A percentile compares a stretch with the other conserved stretches of the same genome.
Evolutionary conservation across 2,113 vertebrate genomes (phyloP).

Genomic region (Silurus asotus): DNA sequence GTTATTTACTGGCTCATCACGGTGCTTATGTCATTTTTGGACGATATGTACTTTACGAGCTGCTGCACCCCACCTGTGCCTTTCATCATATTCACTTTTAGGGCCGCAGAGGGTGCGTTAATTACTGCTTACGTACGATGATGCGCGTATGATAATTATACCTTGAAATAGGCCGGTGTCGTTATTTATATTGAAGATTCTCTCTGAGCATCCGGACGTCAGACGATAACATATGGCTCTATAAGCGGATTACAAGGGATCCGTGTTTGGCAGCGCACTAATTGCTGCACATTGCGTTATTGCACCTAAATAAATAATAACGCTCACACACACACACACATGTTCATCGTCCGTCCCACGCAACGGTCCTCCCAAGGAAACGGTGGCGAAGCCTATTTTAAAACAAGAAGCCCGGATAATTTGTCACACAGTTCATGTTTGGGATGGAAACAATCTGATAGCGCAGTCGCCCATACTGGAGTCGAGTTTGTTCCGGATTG

Average conservation of each 20-base stretch:
- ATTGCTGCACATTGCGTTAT: slow-evolving; percentile 4
- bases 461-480: not conserved
- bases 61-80: slow-evolving; percentile 1
- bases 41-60: not conserved
- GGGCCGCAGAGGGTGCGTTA: slow-evolving; percentile 6
- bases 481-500: slow-evolving; percentile 39
- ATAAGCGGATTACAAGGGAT: not conserved
- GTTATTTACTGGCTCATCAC: slow-evolving; percentile 14
- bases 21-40: slow-evolving; percentile 15
- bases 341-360: not conserved
- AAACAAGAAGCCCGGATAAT: not conserved
- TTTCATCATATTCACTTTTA: slow-evolving; percentile 1
- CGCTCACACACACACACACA: not conserved
- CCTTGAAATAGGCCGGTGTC: not conserved
- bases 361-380: not conserved
- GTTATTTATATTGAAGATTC: not conserved
- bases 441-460: slow-evolving; percentile 33
- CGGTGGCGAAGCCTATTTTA: not conserved
- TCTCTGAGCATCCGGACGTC: not conserved
- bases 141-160: slow-evolving; percentile 21
- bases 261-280: slow-evolving; percentile 2
- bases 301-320: slow-evolving; percentile 24
- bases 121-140: not conserved
- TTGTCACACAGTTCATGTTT: not conserved
- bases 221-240: slow-evolving; percentile 17